Conservation (phyloP, 2,888 invertebrate species). For the Mesoligia furuncula region DNA sequence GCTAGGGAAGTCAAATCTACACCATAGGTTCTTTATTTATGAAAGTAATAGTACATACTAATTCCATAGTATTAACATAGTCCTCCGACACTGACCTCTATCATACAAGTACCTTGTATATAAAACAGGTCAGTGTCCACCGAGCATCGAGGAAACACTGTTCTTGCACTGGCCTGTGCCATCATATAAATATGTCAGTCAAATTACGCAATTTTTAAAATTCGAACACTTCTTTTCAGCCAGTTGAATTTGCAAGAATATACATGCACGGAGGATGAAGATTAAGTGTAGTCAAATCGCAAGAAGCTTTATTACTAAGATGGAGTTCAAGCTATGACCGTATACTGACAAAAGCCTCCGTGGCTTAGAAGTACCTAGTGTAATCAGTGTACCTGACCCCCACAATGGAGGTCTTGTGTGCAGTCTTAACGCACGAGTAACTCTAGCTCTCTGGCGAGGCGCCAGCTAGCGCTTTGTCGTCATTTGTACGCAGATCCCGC, state of each 20-base stretch:
- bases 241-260: background rate
- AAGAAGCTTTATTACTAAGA: background rate
- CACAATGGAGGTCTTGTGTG: conserved; percentile 42
- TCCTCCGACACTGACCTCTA: too few relatives aligned
- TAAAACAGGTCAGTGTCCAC: too few relatives aligned
- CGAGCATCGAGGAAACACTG: too few relatives aligned
- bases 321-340: background rate
- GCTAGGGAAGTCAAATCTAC: background rate
- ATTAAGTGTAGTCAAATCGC: background rate
- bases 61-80: background rate
- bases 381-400: conserved; percentile 38
- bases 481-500: conserved; percentile 50
- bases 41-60: background rate
- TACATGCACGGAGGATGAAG: background rate
- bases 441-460: conserved; percentile 44
- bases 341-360: conserved; percentile 6
- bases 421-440: conserved; percentile 50
- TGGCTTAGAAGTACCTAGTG: conserved; percentile 4
- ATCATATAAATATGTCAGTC: background rate
- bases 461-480: conserved; percentile 54
- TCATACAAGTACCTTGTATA: too few relatives aligned
- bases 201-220: background rate
- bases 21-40: background rate
- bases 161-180: background rate
- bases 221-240: background rate